Base-by-base conservation (phyloP, 1,140 invertebrate species). In the Zelostemma sp. region DNA sequence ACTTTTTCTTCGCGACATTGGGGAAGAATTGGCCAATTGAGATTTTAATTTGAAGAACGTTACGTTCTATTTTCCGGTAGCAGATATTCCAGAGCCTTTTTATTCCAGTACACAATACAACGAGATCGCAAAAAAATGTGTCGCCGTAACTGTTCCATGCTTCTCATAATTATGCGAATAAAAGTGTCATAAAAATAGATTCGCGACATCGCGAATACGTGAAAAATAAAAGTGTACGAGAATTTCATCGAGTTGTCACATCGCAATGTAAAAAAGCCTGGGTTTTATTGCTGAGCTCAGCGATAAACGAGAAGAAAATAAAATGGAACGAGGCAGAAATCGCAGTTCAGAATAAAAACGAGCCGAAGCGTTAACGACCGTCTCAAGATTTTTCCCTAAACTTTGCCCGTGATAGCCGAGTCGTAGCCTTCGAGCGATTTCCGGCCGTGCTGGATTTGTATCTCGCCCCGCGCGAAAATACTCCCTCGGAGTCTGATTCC, bases 391-490 rank as follows among this genome's bases (percentile, higher is more conserved):
- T 28, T 48, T 48, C 12, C 12, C 45, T n/a, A 48, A 31, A 28
- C 9, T 28, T 48, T 31, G 4, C 28, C 1, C 15, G 14, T 25
- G 21, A 9, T 31, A 6, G 46, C n/a, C 6, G 16, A 48, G 19
- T 19, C 17, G 4, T 16, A 46, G 12, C 9, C 11, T 43, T 35
- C 31, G 31, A 35, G 14, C 48, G 15, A 50, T 35, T 33, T 33
- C 11, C 48, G 14, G 25, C 16, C 14, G 40, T 2, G 28, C 41
- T 60, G 49, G 57, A 67, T 67, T 56, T 67, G 55, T 67, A 60
- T 56, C 33, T 62, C 41, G 25, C 8, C 3, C 35, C 35, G 1
- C 35, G n/a, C 35, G 16, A 16, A 28, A 15, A 43, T 43, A 3
- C 2, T 38, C 15, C 2, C 16, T 6, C 16, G 55, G 15, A 48